Conservation (phyloP, 2,797 vertebrate species). For the Threskiornis aethiopicus region DNA sequence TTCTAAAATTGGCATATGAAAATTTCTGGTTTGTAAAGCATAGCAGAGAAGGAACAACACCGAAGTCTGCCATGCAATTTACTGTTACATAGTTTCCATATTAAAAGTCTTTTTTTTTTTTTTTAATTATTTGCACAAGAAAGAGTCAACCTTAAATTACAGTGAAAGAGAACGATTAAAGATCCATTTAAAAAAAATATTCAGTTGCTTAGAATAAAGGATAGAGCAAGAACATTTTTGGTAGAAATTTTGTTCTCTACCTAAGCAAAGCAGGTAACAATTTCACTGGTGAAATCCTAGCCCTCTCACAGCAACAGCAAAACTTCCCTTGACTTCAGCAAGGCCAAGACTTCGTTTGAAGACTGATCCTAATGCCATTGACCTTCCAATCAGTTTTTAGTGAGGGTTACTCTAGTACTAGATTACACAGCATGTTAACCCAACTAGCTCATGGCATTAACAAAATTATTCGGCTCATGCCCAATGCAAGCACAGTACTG, state of each 20-base stretch:
- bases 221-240: neutral
- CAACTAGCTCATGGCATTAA: neutral
- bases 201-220: neutral
- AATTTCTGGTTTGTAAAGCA: neutral
- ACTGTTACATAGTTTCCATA: neutral
- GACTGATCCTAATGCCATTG: neutral
- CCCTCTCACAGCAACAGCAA: neutral
- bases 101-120: neutral
- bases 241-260: neutral
- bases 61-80: neutral
- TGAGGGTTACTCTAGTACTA: neutral
- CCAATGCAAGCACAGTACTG: neutral
- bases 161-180: conserved; percentile 29
- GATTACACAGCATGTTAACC: neutral
- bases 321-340: neutral
- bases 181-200: neutral
- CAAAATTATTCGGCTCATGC: neutral
- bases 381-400: neutral
- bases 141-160: conserved; percentile 30
- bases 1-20: neutral
- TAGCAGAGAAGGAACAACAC: neutral
- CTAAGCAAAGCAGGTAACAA: neutral
- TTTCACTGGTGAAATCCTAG: neutral
- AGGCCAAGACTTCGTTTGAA: neutral
- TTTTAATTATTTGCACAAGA: conserved; percentile 1